A percentile compares a stretch with the other conserved stretches of the same genome.
Evolutionary conservation across 1,140 invertebrate genomes (phyloP).

Genomic region (Drosophila fuyamai): DNA sequence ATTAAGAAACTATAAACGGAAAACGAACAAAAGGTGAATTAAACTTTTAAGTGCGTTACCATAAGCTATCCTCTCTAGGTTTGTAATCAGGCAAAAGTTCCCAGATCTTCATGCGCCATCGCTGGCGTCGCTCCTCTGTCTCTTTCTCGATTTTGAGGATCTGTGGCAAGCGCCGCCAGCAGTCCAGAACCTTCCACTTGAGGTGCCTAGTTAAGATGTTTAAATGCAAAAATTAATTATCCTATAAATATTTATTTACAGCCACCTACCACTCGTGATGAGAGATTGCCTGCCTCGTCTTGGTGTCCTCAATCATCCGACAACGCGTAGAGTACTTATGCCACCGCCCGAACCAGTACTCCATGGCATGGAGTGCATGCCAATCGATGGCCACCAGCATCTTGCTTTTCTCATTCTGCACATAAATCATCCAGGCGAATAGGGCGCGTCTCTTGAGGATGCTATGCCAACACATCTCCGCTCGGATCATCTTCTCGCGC

Average conservation of each 20-base stretch:
- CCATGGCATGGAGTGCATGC: conserved; percentile 86
- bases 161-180: conserved; percentile 87
- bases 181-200: conserved; percentile 87
- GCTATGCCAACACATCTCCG: conserved; percentile 85
- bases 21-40: conserved; percentile 15
- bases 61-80: conserved; percentile 84
- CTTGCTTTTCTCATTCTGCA: conserved; percentile 85
- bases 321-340: conserved; percentile 82
- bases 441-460: conserved; percentile 84
- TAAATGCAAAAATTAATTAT: background rate
- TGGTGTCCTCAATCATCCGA: conserved; percentile 85
- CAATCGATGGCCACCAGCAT: conserved; percentile 88
- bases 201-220: conserved; percentile 79
- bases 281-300: conserved; percentile 85
- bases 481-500: conserved; percentile 84
- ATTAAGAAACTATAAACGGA: conserved; percentile 12
- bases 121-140: conserved; percentile 87
- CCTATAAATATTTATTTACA: background rate
- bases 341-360: conserved; percentile 86
- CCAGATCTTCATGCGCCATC: conserved; percentile 88
- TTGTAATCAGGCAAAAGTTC: conserved; percentile 88
- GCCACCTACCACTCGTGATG: conserved; percentile 86
- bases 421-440: conserved; percentile 83
- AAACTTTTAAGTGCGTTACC: conserved; percentile 66
- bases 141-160: conserved; percentile 87